Percentiles rank a stretch among this genome's conserved stretches.
Evolutionary conservation across 2,797 vertebrate genomes (phyloP).

Genomic region (Cryptoprocta ferox): DNA sequence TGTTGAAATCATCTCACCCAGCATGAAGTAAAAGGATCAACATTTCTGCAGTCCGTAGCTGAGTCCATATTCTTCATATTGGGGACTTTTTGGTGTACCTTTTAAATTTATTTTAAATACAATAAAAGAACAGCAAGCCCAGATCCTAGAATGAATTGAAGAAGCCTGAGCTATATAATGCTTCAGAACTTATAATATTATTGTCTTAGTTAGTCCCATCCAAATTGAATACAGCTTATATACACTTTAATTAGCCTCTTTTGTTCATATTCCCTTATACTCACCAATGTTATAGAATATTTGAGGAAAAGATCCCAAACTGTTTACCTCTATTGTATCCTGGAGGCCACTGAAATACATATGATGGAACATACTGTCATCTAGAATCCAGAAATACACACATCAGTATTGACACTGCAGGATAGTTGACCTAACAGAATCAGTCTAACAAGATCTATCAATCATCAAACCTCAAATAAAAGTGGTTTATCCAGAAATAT

Average conservation of each 20-base stretch:
- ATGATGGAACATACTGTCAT: neutral
- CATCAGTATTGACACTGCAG: neutral
- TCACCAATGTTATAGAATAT: neutral
- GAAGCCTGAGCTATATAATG: neutral
- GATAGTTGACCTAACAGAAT: neutral
- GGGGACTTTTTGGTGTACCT: neutral
- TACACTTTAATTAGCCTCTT: neutral
- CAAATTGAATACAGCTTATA: neutral
- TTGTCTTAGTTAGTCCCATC: neutral
- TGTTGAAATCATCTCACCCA: neutral
- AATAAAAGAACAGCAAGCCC: neutral
- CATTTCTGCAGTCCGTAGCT: neutral
- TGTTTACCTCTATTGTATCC: neutral
- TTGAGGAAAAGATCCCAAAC: neutral
- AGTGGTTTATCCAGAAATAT: neutral
- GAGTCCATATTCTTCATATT: neutral
- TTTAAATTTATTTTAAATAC: neutral
- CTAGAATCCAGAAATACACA: neutral
- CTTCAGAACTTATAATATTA: neutral
- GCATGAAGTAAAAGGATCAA: neutral
- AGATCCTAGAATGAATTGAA: neutral
- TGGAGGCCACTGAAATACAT: neutral
- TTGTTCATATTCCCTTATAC: neutral
- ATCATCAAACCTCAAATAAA: neutral
- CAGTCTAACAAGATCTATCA: too few relatives aligned